Evolutionary conservation across 2,888 invertebrate genomes (phyloP), one percentile per base, ranked within the genome.

Genomic region (Psylliodes chrysocephalus): DNA sequence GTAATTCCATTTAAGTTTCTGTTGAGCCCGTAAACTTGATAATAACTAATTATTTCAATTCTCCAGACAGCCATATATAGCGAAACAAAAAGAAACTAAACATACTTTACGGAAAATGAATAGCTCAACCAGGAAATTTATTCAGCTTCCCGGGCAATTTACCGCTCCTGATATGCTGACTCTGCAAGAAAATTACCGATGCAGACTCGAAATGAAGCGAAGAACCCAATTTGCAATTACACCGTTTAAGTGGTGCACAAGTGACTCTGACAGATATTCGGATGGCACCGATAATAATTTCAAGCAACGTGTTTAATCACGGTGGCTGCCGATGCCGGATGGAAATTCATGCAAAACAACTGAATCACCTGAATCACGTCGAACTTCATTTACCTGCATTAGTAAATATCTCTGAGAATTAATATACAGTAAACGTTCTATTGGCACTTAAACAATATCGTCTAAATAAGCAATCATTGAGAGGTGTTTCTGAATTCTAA

Each of bases 281-380:
- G 53, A 33, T 64, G 63, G 66, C 53, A 12, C 25, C 17, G 53
- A 33, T 66, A 63, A 68, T 66, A 63, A 68, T 66, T 65, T 63
- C 68, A 68, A 71, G 69, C 71, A 71, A 69, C 69, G 66, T 66
- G 61, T 69, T 63, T 66, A 61, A 63, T 61, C 60, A 66, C 66
- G 30, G 44, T 44, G 19, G 18, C 44, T 12, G 30, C 5, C 5
- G 14, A 42, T 55, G 40, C 28, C n/a, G n/a, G n/a, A n/a, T n/a
- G 33, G 3, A 42, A 67, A 68, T 67, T 70, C 67, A 71, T 66
- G 67, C 64, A 61, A 60, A 64, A 62, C 38, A 14, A 44, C 33
- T 10, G 33, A 33, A 33, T 33, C 4, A 33, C 6, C 22, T 22
- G n/a, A n/a, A 33, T n/a, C n/a, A n/a, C n/a, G 33, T n/a, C 10